These are phyloP conservation scores for Phanerotoma sp. DNA, from an alignment of 2,888 invertebrate genomes.

Conservation along the genomic window DNA sequence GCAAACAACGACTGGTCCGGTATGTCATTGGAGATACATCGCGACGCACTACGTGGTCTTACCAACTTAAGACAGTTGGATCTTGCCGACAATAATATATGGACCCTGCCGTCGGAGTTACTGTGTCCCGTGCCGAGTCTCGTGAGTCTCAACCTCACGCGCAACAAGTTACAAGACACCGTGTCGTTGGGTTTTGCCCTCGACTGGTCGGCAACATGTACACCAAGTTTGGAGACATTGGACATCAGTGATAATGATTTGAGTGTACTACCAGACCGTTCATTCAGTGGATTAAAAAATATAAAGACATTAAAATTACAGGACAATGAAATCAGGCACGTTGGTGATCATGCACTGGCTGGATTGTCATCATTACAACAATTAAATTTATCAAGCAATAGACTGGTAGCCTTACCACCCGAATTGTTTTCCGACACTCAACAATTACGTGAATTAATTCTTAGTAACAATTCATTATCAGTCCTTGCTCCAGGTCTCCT, in stretches of 20 bases:
- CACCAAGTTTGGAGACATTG: conserved; percentile 68
- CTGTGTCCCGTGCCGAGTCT: conserved; percentile 73
- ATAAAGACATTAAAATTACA: conserved; percentile 71
- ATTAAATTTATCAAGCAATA: conserved; percentile 79
- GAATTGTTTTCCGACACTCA: conserved; percentile 75
- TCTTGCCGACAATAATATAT: conserved; percentile 75
- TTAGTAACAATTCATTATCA: conserved; percentile 76
- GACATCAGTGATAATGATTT: conserved; percentile 77
- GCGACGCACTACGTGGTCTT: conserved; percentile 71
- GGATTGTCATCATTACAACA: conserved; percentile 70
- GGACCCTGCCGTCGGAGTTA: conserved; percentile 71
- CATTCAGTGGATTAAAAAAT: conserved; percentile 69
- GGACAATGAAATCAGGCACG: conserved; percentile 73
- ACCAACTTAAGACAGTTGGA: conserved; percentile 69
- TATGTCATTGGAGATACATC: conserved; percentile 73
- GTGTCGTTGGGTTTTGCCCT: conserved; percentile 74
- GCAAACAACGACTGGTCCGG: conserved; percentile 80
- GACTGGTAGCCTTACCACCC: conserved; percentile 74
- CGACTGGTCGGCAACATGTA: conserved; percentile 71
- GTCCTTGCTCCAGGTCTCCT: conserved; percentile 75
- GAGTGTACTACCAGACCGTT: conserved; percentile 69
- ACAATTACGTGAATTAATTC: conserved; percentile 70
- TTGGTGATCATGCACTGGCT: conserved; percentile 74
- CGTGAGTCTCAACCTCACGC: conserved; percentile 70
- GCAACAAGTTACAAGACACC: conserved; percentile 77